These are phyloP conservation scores for Syngnathus floridae DNA, from an alignment of 2,113 vertebrate genomes.

Conservation along the genomic window DNA sequence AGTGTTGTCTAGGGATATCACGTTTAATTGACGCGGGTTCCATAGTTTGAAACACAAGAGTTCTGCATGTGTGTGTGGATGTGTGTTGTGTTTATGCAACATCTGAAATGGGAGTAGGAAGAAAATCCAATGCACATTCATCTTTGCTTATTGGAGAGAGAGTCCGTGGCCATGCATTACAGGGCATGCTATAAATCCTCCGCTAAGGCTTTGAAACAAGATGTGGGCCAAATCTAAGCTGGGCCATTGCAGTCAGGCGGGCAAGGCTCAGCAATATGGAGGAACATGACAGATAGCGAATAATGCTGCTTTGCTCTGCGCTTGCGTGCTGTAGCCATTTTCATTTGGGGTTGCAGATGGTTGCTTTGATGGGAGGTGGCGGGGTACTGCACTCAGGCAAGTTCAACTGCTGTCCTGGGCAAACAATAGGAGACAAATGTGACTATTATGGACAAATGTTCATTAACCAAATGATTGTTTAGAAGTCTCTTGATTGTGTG, in stretches of 20 bases:
- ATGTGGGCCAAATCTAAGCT: constrained; percentile 26
- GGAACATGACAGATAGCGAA: constrained; percentile 22
- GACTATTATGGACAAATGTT: neutral
- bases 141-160: constrained; percentile 36
- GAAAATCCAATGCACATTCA: constrained; percentile 53
- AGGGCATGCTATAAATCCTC: constrained; percentile 50
- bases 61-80: constrained; percentile 10
- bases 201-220: constrained; percentile 26
- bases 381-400: neutral
- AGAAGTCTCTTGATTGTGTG: too few relatives aligned
- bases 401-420: constrained; percentile 14
- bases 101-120: constrained; percentile 51
- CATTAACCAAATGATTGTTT: too few relatives aligned
- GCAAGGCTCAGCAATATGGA: constrained; percentile 17
- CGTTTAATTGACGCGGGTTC: constrained; percentile 34
- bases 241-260: constrained; percentile 15
- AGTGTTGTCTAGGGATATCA: constrained; percentile 3
- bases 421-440: constrained; percentile 8
- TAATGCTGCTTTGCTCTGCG: neutral
- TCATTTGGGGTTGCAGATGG: constrained; percentile 21
- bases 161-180: constrained; percentile 41
- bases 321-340: neutral
- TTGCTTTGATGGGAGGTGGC: neutral
- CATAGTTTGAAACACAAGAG: constrained; percentile 10
- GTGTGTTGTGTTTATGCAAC: constrained; percentile 27